Conservation (phyloP, 2,888 invertebrate genomes). For the Heliconius hortense region DNA sequence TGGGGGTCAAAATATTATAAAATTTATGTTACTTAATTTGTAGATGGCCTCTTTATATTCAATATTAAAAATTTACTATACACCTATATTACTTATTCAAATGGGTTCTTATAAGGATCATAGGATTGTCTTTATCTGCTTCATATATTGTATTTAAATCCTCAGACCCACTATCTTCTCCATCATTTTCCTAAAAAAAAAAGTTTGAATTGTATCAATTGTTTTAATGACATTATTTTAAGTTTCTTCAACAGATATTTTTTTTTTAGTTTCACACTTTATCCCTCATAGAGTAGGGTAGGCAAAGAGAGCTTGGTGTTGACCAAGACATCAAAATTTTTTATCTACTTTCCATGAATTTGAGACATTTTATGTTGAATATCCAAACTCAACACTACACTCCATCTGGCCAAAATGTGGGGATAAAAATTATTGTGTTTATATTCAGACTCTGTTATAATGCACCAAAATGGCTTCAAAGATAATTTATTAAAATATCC, state of each 20-base stretch:
- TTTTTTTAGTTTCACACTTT: not conserved
- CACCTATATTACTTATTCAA: constrained; percentile 11
- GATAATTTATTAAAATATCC: too few species aligned
- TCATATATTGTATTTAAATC: constrained; percentile 15
- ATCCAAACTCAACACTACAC: too few species aligned
- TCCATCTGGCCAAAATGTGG: too few species aligned
- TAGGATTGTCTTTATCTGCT: constrained; percentile 13
- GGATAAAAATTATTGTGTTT: too few species aligned
- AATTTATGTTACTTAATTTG: not conserved
- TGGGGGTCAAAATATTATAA: too few species aligned
- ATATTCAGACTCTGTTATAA: too few species aligned
- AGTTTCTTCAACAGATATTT: not conserved
- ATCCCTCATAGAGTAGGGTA: not conserved
- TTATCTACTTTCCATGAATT: too few species aligned
- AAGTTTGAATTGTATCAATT: too few species aligned
- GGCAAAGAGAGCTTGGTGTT: not conserved
- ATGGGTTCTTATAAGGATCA: constrained; percentile 7
- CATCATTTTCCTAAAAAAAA: constrained; percentile 7
- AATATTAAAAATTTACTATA: not conserved
- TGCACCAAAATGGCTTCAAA: too few species aligned
- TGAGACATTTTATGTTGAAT: too few species aligned
- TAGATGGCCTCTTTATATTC: not conserved
- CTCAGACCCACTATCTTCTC: not conserved
- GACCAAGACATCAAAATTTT: too few species aligned
- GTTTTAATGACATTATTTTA: not conserved